Evolutionary conservation across 2,797 vertebrate species (phyloP), one percentile per base, ranked within the genome.

Genomic region (Neosalanx taihuensis): DNA sequence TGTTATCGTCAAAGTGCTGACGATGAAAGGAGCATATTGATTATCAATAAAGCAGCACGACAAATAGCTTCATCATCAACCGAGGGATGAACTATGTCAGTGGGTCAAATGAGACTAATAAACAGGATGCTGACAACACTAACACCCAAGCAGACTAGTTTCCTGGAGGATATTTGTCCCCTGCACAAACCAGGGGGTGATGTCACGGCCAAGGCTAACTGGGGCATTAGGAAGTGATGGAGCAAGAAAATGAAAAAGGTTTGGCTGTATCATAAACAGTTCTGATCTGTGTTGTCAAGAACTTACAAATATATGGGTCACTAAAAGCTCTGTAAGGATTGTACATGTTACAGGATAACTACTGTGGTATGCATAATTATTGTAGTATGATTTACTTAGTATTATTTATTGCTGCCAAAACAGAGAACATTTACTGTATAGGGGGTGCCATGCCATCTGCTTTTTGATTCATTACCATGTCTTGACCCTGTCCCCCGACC

Each of bases 391-490:
- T 71, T 61, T 63, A 60, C 49, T 58, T 67, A 51, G 33, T 37
- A 46, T 26, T 20, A 59, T 73, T 77, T 69, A 35, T 23, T 64
- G 41, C 56, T 61, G 72, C 72, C 57, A 71, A 74, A 73, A 56
- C 63, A 49, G 46, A 53, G 60, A 75, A 62, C 29, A 17, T 68
- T 57, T 49, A 56, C 1, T 31, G 58, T 51, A 71, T 18, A 30
- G 18, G 13, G 57, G 73, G 12, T 46, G 41, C 41, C 9, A 46
- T 46, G 69, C 26, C 9, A 1, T 69, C 30, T 67, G 60, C 76
- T 74, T 4, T 62, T 18, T 76, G 72, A 75, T 76, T 64, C 56
- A 77, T 72, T 41, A 35, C 12, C 51, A 71, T 7, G 37, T 10
- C 64, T 68, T 13, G 65, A 67, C 58, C 49, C 41, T 46, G 10